Base-by-base conservation (phyloP, 92 coral and sea anemone genomes). In the Epizoanthus scotinus region DNA sequence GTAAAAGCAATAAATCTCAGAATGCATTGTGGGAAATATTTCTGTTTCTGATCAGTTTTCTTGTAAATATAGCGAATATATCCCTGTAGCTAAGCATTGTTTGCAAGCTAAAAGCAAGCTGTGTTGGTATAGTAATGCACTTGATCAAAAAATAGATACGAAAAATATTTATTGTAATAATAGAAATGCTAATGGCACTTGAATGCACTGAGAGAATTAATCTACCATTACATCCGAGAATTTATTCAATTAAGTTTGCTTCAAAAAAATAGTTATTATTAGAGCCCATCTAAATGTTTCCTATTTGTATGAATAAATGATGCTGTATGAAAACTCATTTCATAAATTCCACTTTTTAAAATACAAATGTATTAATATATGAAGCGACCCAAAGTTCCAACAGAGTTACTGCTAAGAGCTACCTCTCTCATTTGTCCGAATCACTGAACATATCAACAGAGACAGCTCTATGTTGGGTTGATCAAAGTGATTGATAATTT, bases 181-280 rank as follows among this genome's bases (percentile, higher is more conserved):
- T 17, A 64, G 47, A 64, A 64, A 12, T 29, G 69, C n/a, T 29
- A 38, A 29, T 19, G 69, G 17, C 20, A 25, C 36, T 26, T 19
- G 69, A 29, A 38, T 62, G 25, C 18, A 29, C 26, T 21, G 15
- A 29, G 24, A 27, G 67, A 12, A 12, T 64, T 5, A 64, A 64
- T 64, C 69, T 27, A 19, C 18, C 42, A 3, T 29, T 64, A n/a
- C 34, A 63, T 63, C 6, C 6, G 20, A 64, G 36, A 64, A 64
- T 64, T 12, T 29, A 64, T 64, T 64, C 44, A 64, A 64, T 64
- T 64, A 64, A 27, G 64, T 53, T 55, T 26, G 29, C 22, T 55
- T 72, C 47, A 6, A 53, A 28, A n/a, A 55, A 44, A 62, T 14
- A 72, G 78, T 20, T 55, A 72, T 72, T 72, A 54, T 14, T 62